These are phyloP conservation scores for Platycnemis pennipes DNA, from an alignment of 2,888 invertebrate species.

Conservation along the genomic window DNA sequence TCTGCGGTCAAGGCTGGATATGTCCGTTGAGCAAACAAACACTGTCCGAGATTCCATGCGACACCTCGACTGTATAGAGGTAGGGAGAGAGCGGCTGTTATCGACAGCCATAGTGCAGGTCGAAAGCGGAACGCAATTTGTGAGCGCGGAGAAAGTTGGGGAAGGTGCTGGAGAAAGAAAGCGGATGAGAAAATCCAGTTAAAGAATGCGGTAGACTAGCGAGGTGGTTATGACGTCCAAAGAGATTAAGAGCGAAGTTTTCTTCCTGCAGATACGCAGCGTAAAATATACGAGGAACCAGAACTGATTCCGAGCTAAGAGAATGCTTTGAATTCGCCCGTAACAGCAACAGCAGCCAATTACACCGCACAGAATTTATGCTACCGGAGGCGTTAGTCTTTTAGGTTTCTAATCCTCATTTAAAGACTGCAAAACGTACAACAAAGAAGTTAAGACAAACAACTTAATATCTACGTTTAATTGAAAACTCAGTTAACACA, in stretches of 20 bases:
- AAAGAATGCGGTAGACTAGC: background rate
- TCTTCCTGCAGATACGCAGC: background rate
- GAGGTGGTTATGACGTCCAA: background rate
- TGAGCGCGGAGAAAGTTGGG: background rate
- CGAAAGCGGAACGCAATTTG: background rate
- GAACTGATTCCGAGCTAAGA: background rate
- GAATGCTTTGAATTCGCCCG: background rate
- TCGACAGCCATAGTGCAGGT: background rate
- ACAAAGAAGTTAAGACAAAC: no score
- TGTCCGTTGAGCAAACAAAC: background rate
- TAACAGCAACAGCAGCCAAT: no score
- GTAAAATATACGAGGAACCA: background rate
- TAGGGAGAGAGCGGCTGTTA: background rate
- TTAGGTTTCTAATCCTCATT: no score
- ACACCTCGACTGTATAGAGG: background rate
- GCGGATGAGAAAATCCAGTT: constrained; percentile 28
- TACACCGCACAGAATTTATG: no score
- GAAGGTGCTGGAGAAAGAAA: background rate
- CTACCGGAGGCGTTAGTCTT: no score
- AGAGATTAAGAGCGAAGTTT: background rate
- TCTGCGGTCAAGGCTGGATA: no score
- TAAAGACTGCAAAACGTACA: no score
- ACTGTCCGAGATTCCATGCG: background rate
- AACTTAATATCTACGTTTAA: no score
- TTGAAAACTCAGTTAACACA: no score